These are phyloP conservation scores for Lamellibrachia columna DNA, from an alignment of 2,888 invertebrate genomes.

Conservation along the genomic window DNA sequence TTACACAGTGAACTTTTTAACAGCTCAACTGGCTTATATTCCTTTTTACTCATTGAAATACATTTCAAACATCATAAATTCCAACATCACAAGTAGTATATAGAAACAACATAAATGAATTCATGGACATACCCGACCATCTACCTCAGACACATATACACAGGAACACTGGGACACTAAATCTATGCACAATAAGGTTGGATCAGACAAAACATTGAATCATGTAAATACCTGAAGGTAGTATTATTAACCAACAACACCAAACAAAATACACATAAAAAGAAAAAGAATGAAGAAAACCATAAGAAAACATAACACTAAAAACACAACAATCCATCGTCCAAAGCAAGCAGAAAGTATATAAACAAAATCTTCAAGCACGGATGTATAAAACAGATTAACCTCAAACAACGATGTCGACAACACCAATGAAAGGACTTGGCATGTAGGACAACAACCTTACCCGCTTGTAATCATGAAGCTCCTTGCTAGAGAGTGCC, in stretches of 20 bases:
- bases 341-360: background rate
- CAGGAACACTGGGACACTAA: background rate
- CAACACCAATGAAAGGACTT: background rate
- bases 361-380: background rate
- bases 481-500: conserved; percentile 63
- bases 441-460: conserved; percentile 42
- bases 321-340: background rate
- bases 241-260: background rate
- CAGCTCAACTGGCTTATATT: no score
- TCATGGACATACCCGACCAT: no score
- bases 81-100: background rate
- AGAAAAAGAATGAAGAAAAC: background rate
- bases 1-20: no score
- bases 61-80: background rate
- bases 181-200: background rate
- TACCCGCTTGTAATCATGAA: conserved; percentile 66
- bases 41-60: background rate
- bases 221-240: background rate
- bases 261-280: background rate
- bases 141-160: no score
- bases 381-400: background rate
- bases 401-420: background rate
- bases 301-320: background rate
- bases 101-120: background rate
- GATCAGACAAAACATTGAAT: background rate